These are phyloP conservation scores for Volucella bombylans DNA, from an alignment of 2,888 invertebrate genomes.

Conservation along the genomic window DNA sequence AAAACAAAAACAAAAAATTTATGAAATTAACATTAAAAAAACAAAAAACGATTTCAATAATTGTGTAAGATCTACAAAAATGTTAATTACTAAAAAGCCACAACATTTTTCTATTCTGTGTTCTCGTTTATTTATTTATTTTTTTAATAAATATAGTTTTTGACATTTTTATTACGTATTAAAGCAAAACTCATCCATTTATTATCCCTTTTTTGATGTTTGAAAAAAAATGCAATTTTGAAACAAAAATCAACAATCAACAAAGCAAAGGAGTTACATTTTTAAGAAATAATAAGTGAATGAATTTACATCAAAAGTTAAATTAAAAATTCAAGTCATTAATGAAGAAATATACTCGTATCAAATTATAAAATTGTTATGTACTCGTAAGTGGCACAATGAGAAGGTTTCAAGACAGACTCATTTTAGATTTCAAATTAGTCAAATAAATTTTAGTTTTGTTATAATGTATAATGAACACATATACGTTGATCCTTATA, in stretches of 20 bases:
- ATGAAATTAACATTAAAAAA: constrained; percentile 36
- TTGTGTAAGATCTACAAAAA: constrained; percentile 61
- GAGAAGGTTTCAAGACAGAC: neutral
- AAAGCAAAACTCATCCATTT: constrained; percentile 31
- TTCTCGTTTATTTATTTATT: constrained; percentile 9
- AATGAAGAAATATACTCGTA: constrained; percentile 27
- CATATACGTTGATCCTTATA: no score
- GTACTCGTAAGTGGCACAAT: constrained; percentile 13
- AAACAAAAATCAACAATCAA: constrained; percentile 6
- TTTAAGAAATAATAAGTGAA: constrained; percentile 57
- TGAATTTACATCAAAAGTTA: constrained; percentile 72
- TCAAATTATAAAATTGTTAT: constrained; percentile 4
- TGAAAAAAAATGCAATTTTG: constrained; percentile 10
- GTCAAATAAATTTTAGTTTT: no score
- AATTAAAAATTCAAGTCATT: constrained; percentile 54
- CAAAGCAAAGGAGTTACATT: constrained; percentile 15
- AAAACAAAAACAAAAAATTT: constrained; percentile 7
- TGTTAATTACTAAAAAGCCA: constrained; percentile 15
- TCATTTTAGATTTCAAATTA: no score
- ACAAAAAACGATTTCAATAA: constrained; percentile 51
- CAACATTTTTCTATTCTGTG: constrained; percentile 29
- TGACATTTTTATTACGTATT: neutral
- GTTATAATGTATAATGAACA: no score
- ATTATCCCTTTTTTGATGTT: constrained; percentile 24
- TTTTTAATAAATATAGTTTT: constrained; percentile 15